A percentile compares a stretch with the other conserved stretches of the same genome.
Conservation (phyloP, 2,888 invertebrate genomes). For the Volucella inanis region DNA sequence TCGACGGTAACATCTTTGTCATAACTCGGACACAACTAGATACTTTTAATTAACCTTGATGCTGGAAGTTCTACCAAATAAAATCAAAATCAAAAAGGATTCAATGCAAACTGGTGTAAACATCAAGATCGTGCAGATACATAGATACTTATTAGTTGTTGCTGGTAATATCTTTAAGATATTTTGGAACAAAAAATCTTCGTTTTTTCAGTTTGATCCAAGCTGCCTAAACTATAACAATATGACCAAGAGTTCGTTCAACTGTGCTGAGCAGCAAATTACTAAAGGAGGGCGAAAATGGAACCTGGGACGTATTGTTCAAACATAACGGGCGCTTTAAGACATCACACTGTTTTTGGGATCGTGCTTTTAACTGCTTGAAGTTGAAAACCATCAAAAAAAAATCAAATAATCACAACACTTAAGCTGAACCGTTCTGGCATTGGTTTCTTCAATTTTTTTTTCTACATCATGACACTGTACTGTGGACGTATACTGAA, state of each 20-base stretch:
- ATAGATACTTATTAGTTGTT: not conserved
- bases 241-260: slow-evolving; percentile 10
- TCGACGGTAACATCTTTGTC: slow-evolving; percentile 36
- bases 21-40: slow-evolving; percentile 34
- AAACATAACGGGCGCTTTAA: not conserved
- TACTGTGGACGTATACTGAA: slow-evolving; percentile 15
- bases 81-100: slow-evolving; percentile 2
- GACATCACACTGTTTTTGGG: slow-evolving; percentile 3
- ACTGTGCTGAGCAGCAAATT: not conserved
- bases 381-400: not conserved
- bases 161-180: slow-evolving; percentile 59
- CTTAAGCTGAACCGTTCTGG: too few relatives aligned
- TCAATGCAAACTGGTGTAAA: not conserved
- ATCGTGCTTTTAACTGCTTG: too few relatives aligned
- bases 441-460: not conserved
- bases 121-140: slow-evolving; percentile 18
- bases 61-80: slow-evolving; percentile 4
- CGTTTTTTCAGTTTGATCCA: slow-evolving; percentile 61
- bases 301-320: not conserved
- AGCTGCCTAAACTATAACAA: slow-evolving; percentile 17
- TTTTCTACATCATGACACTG: slow-evolving; percentile 4
- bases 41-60: slow-evolving; percentile 35
- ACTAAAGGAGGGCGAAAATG: slow-evolving; percentile 1
- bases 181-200: slow-evolving; percentile 53
- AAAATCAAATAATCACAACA: not conserved